Base-by-base conservation (phyloP, 2,113 vertebrate species). In the Emydocephalus ijimae region DNA sequence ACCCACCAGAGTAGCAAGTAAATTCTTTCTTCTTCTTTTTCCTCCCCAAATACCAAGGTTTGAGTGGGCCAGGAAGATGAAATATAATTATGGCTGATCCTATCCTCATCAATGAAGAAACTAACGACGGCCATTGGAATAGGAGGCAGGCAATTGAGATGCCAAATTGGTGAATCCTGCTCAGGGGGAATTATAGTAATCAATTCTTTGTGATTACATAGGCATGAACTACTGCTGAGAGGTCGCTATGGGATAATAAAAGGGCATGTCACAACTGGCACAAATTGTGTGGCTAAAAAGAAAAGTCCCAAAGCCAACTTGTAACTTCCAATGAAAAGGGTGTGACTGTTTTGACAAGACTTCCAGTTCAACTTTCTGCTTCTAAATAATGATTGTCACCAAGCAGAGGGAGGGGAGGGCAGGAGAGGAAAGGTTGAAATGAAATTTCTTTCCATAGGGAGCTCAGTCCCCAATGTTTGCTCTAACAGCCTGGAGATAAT, bases 161-260 rank as follows among this genome's bases (percentile, higher is more conserved):
- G 43, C 90, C 93, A 92, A 43, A 86, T 48, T 86, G 85, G 43
- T 94, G 91, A 0, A n/a, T 23, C 29, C 69, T 81, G 50, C 0
- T 0, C 81, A 61, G 29, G 88, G 1, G 3, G 69, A 96, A 96
- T 96, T 95, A 96, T 2, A 96, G 94, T 94, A 95, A 96, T 96
- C 52, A 94, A 93, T 52, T 56, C 94, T 94, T 52, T 0, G 0
- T 89, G 94, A 94, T 95, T 94, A 93, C 7, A 39, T 92, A 88
- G 21, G 88, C 81, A 64, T 90, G 92, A 87, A 86, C 91, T 94
- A 87, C 55, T 95, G 89, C 86, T 89, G 1, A 0, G 87, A 94
- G 93, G 12, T 95, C 74, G 87, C 64, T 64, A 56, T 0, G 4
- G 94, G 91, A 94, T 61, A 89, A 90, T 93, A 52, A 94, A 93